These are phyloP conservation scores for Rhagoletis pomonella DNA, from an alignment of 1,140 invertebrate species.

Conservation along the genomic window DNA sequence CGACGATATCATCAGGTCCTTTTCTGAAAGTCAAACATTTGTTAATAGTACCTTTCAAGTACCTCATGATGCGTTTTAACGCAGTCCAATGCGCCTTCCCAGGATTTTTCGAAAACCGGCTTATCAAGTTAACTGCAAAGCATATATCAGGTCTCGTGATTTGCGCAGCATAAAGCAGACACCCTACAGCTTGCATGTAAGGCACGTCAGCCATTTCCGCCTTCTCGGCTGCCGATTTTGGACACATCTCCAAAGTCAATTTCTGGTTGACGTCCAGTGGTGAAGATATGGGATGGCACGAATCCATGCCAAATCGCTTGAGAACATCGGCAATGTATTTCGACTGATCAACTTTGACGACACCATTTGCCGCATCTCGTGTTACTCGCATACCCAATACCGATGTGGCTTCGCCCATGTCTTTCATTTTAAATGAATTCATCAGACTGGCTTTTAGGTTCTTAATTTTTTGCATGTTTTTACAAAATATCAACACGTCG, in stretches of 20 bases:
- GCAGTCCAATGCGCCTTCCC: constrained; percentile 37
- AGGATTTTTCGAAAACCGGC: constrained; percentile 39
- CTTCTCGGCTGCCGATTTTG: not conserved
- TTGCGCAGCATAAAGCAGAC: constrained; percentile 17
- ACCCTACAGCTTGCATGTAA: constrained; percentile 36
- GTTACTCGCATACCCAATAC: constrained; percentile 39
- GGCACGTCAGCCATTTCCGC: constrained; percentile 21
- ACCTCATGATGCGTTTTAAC: constrained; percentile 41
- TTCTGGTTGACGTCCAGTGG: constrained; percentile 49
- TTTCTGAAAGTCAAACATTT: constrained; percentile 12
- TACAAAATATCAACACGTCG: constrained; percentile 61
- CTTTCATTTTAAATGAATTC: constrained; percentile 64
- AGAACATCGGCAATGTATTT: constrained; percentile 42
- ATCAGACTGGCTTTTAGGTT: constrained; percentile 58
- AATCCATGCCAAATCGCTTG: too few relatives aligned
- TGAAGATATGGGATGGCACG: constrained; percentile 62
- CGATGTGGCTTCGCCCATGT: constrained; percentile 52
- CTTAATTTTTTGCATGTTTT: constrained; percentile 57
- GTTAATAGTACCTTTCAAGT: constrained; percentile 52
- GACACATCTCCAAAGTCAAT: constrained; percentile 27
- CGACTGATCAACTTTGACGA: constrained; percentile 47
- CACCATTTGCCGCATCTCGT: not conserved
- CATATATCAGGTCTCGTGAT: not conserved
- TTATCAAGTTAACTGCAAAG: constrained; percentile 44
- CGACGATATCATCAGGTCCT: too few relatives aligned